Conservation (phyloP, 2,113 vertebrate genomes). For the Hiodon tergisus region DNA sequence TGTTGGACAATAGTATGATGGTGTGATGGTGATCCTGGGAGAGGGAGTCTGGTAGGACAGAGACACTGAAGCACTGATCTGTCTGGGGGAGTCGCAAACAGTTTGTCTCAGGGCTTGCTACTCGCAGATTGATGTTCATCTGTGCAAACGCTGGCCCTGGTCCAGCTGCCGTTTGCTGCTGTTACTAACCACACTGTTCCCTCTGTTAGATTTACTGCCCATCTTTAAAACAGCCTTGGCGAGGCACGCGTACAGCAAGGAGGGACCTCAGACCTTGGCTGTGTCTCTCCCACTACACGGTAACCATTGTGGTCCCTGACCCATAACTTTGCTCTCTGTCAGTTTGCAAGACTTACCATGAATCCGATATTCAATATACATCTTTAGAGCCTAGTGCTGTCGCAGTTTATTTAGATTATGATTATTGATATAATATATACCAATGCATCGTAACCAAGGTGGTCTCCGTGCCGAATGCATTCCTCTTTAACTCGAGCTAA, state of each 20-base stretch:
- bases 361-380: no score
- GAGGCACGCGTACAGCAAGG: no score
- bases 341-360: no score
- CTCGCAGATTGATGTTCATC: conserved; percentile 36
- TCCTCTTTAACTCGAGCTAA: background rate
- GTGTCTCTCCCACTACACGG: background rate
- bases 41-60: no score
- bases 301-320: no score
- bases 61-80: no score
- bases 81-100: conserved; percentile 11
- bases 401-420: no score
- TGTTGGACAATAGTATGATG: no score
- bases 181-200: conserved; percentile 25
- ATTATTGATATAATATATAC: background rate
- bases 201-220: conserved; percentile 48
- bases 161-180: conserved; percentile 43
- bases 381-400: no score
- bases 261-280: no score
- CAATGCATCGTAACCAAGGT: background rate
- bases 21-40: no score
- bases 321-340: no score
- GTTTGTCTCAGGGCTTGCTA: conserved; percentile 32
- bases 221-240: conserved; percentile 31
- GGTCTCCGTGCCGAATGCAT: background rate
- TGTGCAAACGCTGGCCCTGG: conserved; percentile 15